Evolutionary conservation across 2,888 invertebrate genomes (phyloP).

Genomic region (Dasypogon diadema): DNA sequence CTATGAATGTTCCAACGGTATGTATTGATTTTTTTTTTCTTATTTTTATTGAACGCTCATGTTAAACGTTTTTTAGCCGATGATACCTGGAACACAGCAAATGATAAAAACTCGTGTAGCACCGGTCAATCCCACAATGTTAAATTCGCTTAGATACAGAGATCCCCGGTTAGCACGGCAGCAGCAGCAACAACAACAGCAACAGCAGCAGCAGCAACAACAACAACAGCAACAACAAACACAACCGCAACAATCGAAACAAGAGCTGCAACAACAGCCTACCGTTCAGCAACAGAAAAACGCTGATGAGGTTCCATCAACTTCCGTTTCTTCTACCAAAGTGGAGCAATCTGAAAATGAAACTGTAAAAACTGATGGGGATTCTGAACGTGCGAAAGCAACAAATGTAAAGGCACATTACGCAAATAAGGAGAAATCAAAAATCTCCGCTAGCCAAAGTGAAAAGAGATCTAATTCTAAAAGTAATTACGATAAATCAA

Average conservation of each 20-base stretch:
- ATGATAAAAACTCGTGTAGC: constrained; percentile 69
- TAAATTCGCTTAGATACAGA: constrained; percentile 66
- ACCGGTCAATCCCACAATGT: constrained; percentile 71
- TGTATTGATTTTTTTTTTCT: not conserved
- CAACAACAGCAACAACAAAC: constrained; percentile 40
- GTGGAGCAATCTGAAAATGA: not conserved
- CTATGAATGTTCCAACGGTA: constrained; percentile 1
- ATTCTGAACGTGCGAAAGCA: not conserved
- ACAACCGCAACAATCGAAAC: constrained; percentile 59
- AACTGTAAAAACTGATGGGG: not conserved
- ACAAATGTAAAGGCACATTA: not conserved
- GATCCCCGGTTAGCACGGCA: constrained; percentile 69
- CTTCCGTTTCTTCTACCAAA: not conserved
- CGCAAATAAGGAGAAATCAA: constrained; percentile 29
- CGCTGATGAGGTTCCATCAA: not conserved
- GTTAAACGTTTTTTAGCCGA: not conserved
- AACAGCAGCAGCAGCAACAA: constrained; percentile 53
- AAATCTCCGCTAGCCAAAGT: constrained; percentile 7
- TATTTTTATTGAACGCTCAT: constrained; percentile 6
- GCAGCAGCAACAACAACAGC: constrained; percentile 62
- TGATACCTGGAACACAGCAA: constrained; percentile 57
- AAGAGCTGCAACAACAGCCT: constrained; percentile 57
- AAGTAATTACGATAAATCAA: constrained; percentile 45
- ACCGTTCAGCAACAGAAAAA: not conserved
- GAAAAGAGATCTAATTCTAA: constrained; percentile 13